Evolutionary conservation across 2,797 vertebrate genomes (phyloP), one percentile per base, ranked within the genome.

Genomic region (Sebastiscus albofasciatus): DNA sequence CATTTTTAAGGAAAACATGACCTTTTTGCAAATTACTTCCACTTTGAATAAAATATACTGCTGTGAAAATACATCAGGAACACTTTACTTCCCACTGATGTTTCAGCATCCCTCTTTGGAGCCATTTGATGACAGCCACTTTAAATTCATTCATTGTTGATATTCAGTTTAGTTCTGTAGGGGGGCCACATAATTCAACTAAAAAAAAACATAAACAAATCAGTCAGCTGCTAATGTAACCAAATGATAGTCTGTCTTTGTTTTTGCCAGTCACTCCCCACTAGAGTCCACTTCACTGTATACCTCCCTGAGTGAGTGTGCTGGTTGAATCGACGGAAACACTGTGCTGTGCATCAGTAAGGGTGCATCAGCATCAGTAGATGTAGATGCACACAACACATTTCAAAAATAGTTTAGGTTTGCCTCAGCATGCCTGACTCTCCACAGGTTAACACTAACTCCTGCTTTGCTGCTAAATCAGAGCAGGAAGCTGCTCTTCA

Each of bases 61-160:
- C 83, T 82, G 77, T 70, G 83, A 72, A 64, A 87, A 72, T 27
- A 59, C 75, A 85, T 83, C 59, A 58, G 79, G 52, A 69, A 77
- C 56, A 68, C 59, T 74, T 79, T 67, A 5, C 36, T 39, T 71
- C 73, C 68, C 33, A 34, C 18, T 72, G 20, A n/a, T 60, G 20
- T 54, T 64, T 27, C 22, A 67, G 46, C 46, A 1, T 74, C 24
- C 16, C 49, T 68, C 61, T 76, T 66, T 46, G 55, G 75, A 60
- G 42, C 56, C 46, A 24, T 70, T 78, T 79, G 29, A 72, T 29
- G 18, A 64, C 60, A 75, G 60, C 76, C 72, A 75, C 67, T 84
- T 89, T 70, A 29, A 83, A 84, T 82, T 74, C 11, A 67, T 70
- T 67, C 74, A 84, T 54, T 66, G 73, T 42, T 75, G 67, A 67